Base-by-base conservation (phyloP, 2,888 invertebrate species). In the Megalurothrips usitatus region DNA sequence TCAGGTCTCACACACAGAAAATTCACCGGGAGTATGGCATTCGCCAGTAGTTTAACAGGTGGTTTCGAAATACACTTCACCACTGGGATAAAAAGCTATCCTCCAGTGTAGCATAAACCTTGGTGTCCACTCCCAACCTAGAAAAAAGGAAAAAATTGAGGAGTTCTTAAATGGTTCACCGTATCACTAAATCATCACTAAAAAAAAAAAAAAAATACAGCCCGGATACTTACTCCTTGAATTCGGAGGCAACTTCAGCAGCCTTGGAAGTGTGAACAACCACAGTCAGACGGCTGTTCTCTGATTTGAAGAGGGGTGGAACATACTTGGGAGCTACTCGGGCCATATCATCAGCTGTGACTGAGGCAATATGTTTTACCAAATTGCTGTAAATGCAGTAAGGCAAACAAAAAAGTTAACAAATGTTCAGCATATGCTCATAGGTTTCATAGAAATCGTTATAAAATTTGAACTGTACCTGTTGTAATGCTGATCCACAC, bases 261-360 rank as follows among this genome's bases (percentile, higher is more conserved):
- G 93, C 92, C 87, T 94, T 94, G 82, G 92, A 89, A 17, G 94
- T 93, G 86, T 94, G 93, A 86, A 94, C 95, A 49, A 94, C 93
- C 83, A 95, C 88, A 26, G 93, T 91, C n/a, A 93, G 91, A 85
- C 91, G 91, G 80, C 91, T 89, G 82, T 87, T 85, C 19, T 87
- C 86, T 0, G 90, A 87, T 85, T 92, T 90, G 86, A 96, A 93
- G 82, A 96, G 87, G 3, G 91, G 87, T 1, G 91, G 89, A 81
- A 96, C 88, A 89, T 95, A 95, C 84, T 90, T 90, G n/a, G 88
- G 87, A 0, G 93, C 95, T 81, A 95, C 92, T 83, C 89, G 88
- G 84, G 89, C 89, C 85, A 95, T 88, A 82, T 92, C 91, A 0
- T 89, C 90, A 0, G 90, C 86, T 0, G 91, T 91, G 78, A 95